A percentile compares a stretch with the other conserved stretches of the same genome.
Evolutionary conservation across 1,140 invertebrate species (phyloP).

Genomic region (Bombus huntii): DNA sequence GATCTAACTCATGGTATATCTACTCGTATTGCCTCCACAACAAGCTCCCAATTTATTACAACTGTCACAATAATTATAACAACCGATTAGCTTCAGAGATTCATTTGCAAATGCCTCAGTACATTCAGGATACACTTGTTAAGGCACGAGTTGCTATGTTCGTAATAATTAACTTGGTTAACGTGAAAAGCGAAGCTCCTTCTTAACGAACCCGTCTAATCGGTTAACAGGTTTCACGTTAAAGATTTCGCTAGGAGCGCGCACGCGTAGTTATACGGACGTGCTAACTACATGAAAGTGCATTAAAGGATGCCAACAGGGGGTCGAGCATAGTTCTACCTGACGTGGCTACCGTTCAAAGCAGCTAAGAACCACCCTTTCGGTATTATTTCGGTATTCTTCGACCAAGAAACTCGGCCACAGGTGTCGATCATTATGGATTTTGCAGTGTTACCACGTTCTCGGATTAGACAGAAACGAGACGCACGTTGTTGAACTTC

Average conservation of each 20-base stretch:
- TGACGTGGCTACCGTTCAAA: constrained; percentile 18
- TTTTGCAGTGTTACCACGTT: constrained; percentile 32
- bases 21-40: too few species aligned
- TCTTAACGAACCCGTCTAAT: constrained; percentile 40
- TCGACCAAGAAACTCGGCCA: constrained; percentile 35
- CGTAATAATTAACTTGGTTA: constrained; percentile 22
- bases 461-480: constrained; percentile 16
- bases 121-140: too few species aligned
- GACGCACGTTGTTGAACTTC: background rate
- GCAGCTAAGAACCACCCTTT: constrained; percentile 44
- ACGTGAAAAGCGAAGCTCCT: background rate
- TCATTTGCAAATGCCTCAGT: too few species aligned
- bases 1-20: too few species aligned
- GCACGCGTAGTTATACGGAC: background rate
- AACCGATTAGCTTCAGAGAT: background rate
- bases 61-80: background rate
- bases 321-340: constrained; percentile 24
- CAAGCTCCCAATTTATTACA: too few species aligned
- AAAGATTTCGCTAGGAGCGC: constrained; percentile 36
- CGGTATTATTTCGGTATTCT: constrained; percentile 40
- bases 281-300: constrained; percentile 13
- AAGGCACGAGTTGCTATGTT: background rate
- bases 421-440: constrained; percentile 59
- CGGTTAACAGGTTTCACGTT: constrained; percentile 61
- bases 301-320: constrained; percentile 18